Percentiles rank a stretch among this genome's conserved stretches.
phyloP scores from a whole-genome alignment of 2,888 invertebrate genomes.

The Chloromyia formosa region DNA sequence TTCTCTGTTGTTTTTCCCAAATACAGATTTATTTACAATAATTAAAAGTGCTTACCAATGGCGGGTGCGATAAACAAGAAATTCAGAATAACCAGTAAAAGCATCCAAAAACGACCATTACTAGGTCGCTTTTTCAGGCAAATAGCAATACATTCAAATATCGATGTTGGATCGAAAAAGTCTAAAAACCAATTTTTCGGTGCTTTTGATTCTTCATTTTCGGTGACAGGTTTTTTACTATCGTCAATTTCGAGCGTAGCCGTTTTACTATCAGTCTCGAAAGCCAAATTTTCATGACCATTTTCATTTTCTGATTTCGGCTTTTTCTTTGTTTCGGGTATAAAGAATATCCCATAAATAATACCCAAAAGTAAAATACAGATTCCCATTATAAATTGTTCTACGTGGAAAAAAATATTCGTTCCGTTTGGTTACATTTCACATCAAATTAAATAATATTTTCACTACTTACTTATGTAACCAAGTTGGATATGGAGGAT shows the following conservation, averaged over 20 bases:
- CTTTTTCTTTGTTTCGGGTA: conserved; percentile 56
- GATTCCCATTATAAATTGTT: conserved; percentile 59
- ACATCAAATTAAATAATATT: no score
- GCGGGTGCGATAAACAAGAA: conserved; percentile 60
- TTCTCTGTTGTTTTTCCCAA: no score
- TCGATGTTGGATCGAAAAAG: conserved; percentile 62
- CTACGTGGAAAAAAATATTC: conserved; percentile 52
- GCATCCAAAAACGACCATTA: conserved; percentile 57
- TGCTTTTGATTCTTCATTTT: conserved; percentile 6
- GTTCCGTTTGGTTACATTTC: no score
- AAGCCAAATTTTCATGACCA: conserved; percentile 49
- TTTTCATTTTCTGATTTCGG: conserved; percentile 44
- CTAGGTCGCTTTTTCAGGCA: conserved; percentile 58
- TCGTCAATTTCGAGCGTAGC: conserved; percentile 15
- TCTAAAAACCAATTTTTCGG: conserved; percentile 54
- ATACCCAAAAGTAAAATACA: conserved; percentile 60
- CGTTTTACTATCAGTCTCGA: conserved; percentile 39
- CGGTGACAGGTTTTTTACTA: not conserved
- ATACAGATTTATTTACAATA: no score
- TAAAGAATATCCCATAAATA: conserved; percentile 59
- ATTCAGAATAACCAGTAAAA: conserved; percentile 58
- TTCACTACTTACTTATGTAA: conserved; percentile 57
- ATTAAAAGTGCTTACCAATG: conserved; percentile 54
- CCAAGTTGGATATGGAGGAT: conserved; percentile 58
- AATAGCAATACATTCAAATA: conserved; percentile 59